These are phyloP conservation scores for Pocillopora damicornis DNA, from an alignment of 64 coral and sea anemone species.

Conservation along the genomic window DNA sequence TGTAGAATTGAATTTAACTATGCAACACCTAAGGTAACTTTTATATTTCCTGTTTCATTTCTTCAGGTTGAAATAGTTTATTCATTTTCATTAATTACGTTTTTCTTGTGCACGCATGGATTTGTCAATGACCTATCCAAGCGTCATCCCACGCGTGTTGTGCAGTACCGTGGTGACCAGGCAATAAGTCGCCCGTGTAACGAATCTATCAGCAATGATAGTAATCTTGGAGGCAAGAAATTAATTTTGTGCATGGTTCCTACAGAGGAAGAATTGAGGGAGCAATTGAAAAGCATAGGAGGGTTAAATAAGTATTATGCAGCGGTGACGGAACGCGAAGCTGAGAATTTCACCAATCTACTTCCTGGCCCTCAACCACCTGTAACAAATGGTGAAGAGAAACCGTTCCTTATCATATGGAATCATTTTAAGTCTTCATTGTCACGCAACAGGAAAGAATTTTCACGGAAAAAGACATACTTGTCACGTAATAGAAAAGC, in stretches of 20 bases:
- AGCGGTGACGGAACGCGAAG: constrained; percentile 50
- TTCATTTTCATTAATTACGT: background rate
- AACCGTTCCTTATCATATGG: background rate
- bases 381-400: background rate
- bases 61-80: background rate
- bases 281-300: constrained; percentile 55
- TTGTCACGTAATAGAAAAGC: background rate
- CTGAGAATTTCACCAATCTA: constrained; percentile 39
- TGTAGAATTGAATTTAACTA: too few species aligned
- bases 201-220: constrained; percentile 12
- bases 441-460: background rate
- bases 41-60: background rate
- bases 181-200: background rate
- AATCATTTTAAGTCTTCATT: background rate
- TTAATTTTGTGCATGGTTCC: constrained; percentile 49
- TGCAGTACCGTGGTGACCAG: background rate
- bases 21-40: background rate
- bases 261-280: constrained; percentile 41
- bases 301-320: constrained; percentile 66
- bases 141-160: background rate
- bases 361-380: constrained; percentile 32
- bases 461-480: background rate
- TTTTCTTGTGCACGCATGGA: background rate
- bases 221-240: constrained; percentile 1
- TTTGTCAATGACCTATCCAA: background rate